Base-by-base conservation (phyloP, 2,888 invertebrate genomes). In the Crepidodera aurea region DNA sequence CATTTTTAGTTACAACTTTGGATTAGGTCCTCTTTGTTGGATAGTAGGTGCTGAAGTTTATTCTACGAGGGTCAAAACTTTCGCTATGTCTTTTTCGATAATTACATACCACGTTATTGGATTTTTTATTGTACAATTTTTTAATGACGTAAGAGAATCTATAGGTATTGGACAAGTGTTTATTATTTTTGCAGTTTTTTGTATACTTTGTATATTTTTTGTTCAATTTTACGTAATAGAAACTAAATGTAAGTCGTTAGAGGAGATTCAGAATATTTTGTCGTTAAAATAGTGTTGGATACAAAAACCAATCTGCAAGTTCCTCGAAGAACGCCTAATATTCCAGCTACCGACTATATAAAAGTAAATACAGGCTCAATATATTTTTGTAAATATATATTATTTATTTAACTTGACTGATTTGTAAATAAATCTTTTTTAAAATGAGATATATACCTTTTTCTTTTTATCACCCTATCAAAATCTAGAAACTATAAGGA, bases 11-110 rank as follows among this genome's bases (percentile, higher is more conserved):
- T 93, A 91, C 81, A 89, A 91, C 68, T 54, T 51, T 29, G 87
- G 88, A 0, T 85, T 90, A 48, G 92, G 94, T 1, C 90, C 92
- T 0, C 77, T 92, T 29, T 90, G 92, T 0, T 93, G 93, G 92
- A 88, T 92, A 0, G 87, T 93, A 27, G 86, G 92, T 84, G 89
- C 90, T 0, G 94, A 94, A 78, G 85, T 94, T 79, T 89, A 94
- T 78, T 88, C 94, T 15, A 82, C 88, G 0, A 89, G 91, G 69
- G 64, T 71, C 1, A 72, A 68, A 59, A 88, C 92, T 1, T 90
- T 91, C 78, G 87, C 46, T 10, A 32, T 54, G 22, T 57, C 56
- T 18, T 44, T 51, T 39, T 29, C 46, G 5, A 42, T 51, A 18
- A 34, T 60, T 37, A 7, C 10, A 16, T 51, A 60, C 15, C 51